These are phyloP conservation scores for Chalcosyrphus nemorum DNA, from an alignment of 2,888 invertebrate species.

Conservation along the genomic window DNA sequence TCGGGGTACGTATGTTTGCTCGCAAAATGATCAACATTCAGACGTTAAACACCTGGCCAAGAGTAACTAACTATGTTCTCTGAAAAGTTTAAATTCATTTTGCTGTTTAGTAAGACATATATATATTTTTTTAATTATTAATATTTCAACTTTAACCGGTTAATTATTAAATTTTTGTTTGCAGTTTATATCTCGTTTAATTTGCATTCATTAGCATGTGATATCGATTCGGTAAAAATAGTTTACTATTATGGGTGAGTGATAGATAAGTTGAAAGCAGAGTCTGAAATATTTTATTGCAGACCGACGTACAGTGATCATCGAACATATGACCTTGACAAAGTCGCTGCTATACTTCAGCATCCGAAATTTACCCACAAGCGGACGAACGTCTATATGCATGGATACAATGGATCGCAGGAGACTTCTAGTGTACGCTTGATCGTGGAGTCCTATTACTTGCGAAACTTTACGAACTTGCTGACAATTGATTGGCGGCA, in stretches of 20 bases:
- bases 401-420: conserved; percentile 35
- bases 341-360: background rate
- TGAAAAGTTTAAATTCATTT: background rate
- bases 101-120: background rate
- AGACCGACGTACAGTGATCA: conserved; percentile 33
- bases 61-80: background rate
- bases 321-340: background rate
- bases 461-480: conserved; percentile 34
- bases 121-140: background rate
- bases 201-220: background rate
- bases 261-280: background rate
- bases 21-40: background rate
- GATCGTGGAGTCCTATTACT: conserved; percentile 38
- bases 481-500: conserved; percentile 43
- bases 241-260: conserved; percentile 49
- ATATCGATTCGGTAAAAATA: conserved; percentile 3
- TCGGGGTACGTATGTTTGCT: background rate
- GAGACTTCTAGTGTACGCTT: conserved; percentile 8
- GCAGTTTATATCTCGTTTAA: background rate
- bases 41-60: background rate
- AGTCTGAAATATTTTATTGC: background rate
- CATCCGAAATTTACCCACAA: conserved; percentile 42
- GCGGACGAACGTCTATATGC: conserved; percentile 39
- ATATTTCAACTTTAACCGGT: background rate
- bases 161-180: background rate